Evolutionary conservation across 2,113 vertebrate species (phyloP), one percentile per base, ranked within the genome.

Genomic region (Tringa solitaria): DNA sequence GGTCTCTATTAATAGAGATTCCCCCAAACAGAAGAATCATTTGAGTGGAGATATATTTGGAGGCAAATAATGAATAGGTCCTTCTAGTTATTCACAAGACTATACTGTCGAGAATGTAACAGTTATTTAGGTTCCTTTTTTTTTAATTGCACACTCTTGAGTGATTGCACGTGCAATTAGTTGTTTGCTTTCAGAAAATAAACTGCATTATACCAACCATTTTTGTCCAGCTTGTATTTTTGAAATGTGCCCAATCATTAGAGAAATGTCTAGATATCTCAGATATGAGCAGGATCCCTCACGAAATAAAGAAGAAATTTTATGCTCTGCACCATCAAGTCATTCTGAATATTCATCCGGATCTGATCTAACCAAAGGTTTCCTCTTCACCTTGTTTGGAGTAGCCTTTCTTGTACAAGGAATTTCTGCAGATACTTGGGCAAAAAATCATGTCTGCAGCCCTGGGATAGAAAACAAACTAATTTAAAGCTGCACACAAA

Each of bases 1-100:
- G 74, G 74, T 83, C 82, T 92, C 96, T 95, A 96, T 97, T 96
- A 96, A 97, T 96, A 97, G 92, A 85, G 78, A 87, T 84, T 94
- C 84, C 28, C 72, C 84, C 65, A 91, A 88, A 95, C 81, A 94
- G 94, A 97, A 85, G 94, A 86, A 84, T 91, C 91, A 93, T 97
- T 96, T 81, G 69, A 95, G 86, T 77, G 56, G 43, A 67, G 81
- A 86, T 87, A 95, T 95, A 83, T 73, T 92, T 64, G 86, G 82
- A 96, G 84, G 81, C 80, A 93, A 83, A 97, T 83, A 95, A 94
- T 78, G 93, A 89, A 84, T 89, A 77, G 73, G 83, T 95, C 97
- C 95, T 96, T 97, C 87, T 80, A 51, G 89, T 75, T 87, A 93
- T 70, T 86, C 85, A 96, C 51, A 73, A 75, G 43, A 65, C 64